phyloP scores from a whole-genome alignment of 2,888 invertebrate genomes.

The Amiota mariae region DNA sequence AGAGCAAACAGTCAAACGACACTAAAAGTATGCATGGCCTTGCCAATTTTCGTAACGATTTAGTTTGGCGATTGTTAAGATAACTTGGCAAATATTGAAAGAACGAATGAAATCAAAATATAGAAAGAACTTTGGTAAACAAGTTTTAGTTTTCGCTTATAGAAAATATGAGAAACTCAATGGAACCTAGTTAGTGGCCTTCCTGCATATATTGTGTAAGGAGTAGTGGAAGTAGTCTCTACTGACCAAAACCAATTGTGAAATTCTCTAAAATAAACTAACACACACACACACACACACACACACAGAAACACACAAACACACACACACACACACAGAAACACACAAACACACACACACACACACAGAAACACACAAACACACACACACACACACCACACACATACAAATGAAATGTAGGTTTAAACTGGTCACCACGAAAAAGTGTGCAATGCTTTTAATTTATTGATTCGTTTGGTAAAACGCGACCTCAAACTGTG shows the following conservation, averaged over 20 bases:
- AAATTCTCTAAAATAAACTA: conserved; percentile 13
- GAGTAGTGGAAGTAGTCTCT: too few species aligned
- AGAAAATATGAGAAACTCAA: background rate
- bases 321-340: background rate
- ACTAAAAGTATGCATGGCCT: conserved; percentile 38
- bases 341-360: too few species aligned
- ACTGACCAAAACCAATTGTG: conserved; percentile 18
- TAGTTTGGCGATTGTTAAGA: conserved; percentile 27
- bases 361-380: too few species aligned
- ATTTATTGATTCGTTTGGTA: too few species aligned
- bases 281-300: too few species aligned
- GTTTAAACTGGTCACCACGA: too few species aligned
- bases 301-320: background rate
- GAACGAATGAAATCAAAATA: background rate
- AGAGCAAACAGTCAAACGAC: background rate
- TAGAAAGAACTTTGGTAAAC: conserved; percentile 12
- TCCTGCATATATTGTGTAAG: background rate
- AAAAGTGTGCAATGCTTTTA: conserved; percentile 7
- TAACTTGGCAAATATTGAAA: conserved; percentile 13
- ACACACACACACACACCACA: too few species aligned
- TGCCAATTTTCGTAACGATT: conserved; percentile 60
- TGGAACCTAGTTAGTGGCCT: too few species aligned
- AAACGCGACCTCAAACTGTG: background rate
- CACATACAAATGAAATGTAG: background rate
- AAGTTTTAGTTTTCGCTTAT: conserved; percentile 11